phyloP scores from a whole-genome alignment of 1,140 invertebrate genomes.

The Conopomorpha cramerella region DNA sequence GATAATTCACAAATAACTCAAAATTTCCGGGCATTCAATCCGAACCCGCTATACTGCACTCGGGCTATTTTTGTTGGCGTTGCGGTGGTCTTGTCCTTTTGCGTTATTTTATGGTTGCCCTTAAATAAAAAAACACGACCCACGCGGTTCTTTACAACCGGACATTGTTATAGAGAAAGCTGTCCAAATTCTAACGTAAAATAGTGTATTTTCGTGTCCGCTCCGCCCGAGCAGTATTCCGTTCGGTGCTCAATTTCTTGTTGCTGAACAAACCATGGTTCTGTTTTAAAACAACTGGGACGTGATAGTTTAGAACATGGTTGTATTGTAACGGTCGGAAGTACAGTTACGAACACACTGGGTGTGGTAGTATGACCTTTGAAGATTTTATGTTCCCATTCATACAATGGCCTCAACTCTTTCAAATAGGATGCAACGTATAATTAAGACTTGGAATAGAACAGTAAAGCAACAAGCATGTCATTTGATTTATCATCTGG shows the following conservation, averaged over 20 bases:
- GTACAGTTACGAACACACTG: too few relatives aligned
- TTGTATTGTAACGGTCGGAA: neutral
- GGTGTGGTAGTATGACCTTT: too few relatives aligned
- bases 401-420: neutral
- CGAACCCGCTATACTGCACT: neutral
- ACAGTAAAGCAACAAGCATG: too few relatives aligned
- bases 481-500: neutral
- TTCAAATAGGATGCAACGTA: neutral
- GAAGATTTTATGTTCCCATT: neutral
- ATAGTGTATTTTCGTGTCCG: conserved; percentile 11
- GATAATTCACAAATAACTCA: neutral
- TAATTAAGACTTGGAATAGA: too few relatives aligned
- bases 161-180: conserved; percentile 19
- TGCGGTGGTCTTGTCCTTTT: conserved; percentile 45
- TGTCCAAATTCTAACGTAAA: conserved; percentile 12
- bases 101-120: conserved; percentile 36
- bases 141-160: conserved; percentile 17
- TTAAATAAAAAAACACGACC: conserved; percentile 29
- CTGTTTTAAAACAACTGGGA: neutral
- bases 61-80: conserved; percentile 27
- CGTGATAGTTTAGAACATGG: neutral
- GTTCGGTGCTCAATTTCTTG: neutral
- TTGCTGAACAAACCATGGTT: neutral
- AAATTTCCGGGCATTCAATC: neutral
- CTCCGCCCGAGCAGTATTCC: neutral